Conservation (phyloP, 2,113 vertebrate species). For the Eulemur rufifrons region DNA sequence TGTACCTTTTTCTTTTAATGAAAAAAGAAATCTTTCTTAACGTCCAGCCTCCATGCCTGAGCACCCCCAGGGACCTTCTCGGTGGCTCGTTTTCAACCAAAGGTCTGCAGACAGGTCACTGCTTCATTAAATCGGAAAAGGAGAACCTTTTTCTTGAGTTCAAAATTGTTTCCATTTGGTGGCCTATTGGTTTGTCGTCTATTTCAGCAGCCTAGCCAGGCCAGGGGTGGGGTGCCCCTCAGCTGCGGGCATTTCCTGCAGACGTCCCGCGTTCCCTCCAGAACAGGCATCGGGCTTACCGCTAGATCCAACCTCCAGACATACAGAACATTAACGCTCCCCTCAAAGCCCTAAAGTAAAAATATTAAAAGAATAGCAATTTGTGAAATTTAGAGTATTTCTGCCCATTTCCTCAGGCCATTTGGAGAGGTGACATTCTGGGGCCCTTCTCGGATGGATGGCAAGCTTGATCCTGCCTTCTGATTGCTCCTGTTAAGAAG, state of each 20-base stretch:
- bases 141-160: conserved; percentile 53
- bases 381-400: not conserved
- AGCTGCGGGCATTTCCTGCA: not conserved
- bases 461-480: not conserved
- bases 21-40: conserved; percentile 33
- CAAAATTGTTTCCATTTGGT: conserved; percentile 57
- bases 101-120: conserved; percentile 29
- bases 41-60: not conserved
- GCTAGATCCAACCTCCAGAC: not conserved
- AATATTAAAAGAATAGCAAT: not conserved
- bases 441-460: not conserved
- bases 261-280: not conserved
- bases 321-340: not conserved
- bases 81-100: not conserved
- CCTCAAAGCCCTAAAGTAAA: not conserved
- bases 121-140: conserved; percentile 2
- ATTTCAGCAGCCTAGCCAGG: not conserved
- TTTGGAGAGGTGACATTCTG: not conserved
- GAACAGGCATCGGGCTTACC: not conserved
- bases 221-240: not conserved
- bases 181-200: not conserved
- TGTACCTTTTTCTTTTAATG: conserved; percentile 42
- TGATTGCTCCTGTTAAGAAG: not conserved
- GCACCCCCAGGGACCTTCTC: not conserved
- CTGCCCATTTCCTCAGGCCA: not conserved